These are phyloP conservation scores for Xyliphius kryptos DNA, from an alignment of 2,113 vertebrate species.

Conservation along the genomic window DNA sequence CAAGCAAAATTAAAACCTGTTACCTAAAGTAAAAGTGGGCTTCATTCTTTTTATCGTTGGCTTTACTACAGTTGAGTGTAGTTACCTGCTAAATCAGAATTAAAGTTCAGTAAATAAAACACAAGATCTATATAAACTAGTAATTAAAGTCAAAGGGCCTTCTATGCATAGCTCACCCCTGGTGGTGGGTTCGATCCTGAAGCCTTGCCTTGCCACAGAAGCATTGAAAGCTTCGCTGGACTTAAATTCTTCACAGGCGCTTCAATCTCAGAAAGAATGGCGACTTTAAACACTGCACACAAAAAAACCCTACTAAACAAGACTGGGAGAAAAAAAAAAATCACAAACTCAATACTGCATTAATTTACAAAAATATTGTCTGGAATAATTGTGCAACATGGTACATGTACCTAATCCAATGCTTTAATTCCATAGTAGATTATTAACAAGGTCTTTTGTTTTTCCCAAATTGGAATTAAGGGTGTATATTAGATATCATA, in stretches of 20 bases:
- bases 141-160: too few species aligned
- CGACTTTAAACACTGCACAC: constrained; percentile 77
- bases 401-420: too few species aligned
- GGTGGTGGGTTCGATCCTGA: constrained; percentile 38
- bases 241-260: constrained; percentile 73
- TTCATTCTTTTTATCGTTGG: constrained; percentile 71
- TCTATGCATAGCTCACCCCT: constrained; percentile 36
- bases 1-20: neutral
- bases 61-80: constrained; percentile 74
- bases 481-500: too few species aligned
- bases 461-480: too few species aligned
- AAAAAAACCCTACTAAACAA: neutral
- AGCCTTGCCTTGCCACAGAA: constrained; percentile 66
- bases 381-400: too few species aligned
- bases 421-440: too few species aligned
- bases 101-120: neutral
- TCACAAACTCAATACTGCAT: too few species aligned
- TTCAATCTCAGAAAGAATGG: constrained; percentile 79
- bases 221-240: constrained; percentile 73
- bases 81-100: constrained; percentile 55
- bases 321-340: neutral
- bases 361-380: too few species aligned
- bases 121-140: neutral
- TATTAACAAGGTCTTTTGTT: too few species aligned
- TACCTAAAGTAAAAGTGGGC: constrained; percentile 87